Percentiles rank a stretch among this genome's conserved stretches.
phyloP scores from a whole-genome alignment of 2,888 invertebrate species.

The Notocelia uddmanniana region DNA sequence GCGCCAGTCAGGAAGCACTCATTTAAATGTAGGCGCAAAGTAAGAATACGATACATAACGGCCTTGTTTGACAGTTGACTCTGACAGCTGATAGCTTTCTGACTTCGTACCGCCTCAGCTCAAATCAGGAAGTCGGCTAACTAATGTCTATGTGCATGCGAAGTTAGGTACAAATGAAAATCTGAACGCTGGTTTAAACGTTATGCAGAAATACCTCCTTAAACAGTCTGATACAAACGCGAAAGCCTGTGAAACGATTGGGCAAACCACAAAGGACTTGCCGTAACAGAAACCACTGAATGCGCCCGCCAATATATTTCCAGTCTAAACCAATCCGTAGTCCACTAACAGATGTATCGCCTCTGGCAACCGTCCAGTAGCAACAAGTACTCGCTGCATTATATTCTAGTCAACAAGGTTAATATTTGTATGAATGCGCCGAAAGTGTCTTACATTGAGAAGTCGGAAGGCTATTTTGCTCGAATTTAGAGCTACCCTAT shows the following conservation, averaged over 20 bases:
- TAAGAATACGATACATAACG: too few species aligned
- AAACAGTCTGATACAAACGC: conserved; percentile 9
- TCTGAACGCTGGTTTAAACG: too few species aligned
- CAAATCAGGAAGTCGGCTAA: too few species aligned
- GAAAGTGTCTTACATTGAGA: not conserved
- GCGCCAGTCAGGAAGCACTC: too few species aligned
- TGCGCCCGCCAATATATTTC: conserved; percentile 15
- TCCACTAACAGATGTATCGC: conserved; percentile 42
- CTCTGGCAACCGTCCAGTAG: conserved; percentile 41
- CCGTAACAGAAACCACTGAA: not conserved
- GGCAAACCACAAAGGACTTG: conserved; percentile 16
- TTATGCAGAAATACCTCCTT: not conserved
- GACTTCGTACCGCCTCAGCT: too few species aligned
- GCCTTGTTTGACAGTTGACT: too few species aligned
- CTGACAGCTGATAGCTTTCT: too few species aligned
- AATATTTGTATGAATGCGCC: not conserved
- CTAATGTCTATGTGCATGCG: too few species aligned
- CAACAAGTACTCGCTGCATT: conserved; percentile 41
- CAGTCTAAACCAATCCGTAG: conserved; percentile 19
- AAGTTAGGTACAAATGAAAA: too few species aligned
- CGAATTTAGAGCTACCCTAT: too few species aligned
- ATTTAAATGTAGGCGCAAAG: too few species aligned
- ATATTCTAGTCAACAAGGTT: not conserved
- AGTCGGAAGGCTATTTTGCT: too few species aligned
- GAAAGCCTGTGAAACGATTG: conserved; percentile 5